Evolutionary conservation across 2,113 vertebrate species (phyloP), one percentile per base, ranked within the genome.

Genomic region (Micronycteris hirsuta): DNA sequence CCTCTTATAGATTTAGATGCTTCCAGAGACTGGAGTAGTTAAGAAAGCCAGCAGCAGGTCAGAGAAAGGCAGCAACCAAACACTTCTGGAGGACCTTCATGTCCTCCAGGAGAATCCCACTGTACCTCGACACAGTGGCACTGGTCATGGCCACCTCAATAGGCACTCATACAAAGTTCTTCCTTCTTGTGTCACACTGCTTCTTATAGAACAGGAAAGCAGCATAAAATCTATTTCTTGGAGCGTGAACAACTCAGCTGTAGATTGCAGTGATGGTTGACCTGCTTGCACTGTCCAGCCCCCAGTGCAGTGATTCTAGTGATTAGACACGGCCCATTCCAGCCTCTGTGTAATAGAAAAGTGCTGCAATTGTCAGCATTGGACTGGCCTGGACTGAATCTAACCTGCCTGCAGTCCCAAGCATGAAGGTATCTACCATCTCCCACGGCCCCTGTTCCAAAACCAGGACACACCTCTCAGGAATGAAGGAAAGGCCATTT

Each of bases 401-500:
- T 61, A 90, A 71, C 43, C 67, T 26, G 5, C 13, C 47, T 22
- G 58, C 4, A 0, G 33, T 20, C 17, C 16, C 33, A 56, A 78
- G 65, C 74, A 89, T 26, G 24, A 85, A 89, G 41, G 54, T 22
- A 28, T 96, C 97, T 92, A 88, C 17, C 4, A 6, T 56, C 20
- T 65, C 54, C 68, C 7, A 4, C 0, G 2, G 71, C 20, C 43
- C 54, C 61, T 33, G 2, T 36, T 92, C 52, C 4, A 9, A 88
- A 96, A 68, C 47, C 47, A 86, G 45, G 61, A 78, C 31, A 19
- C n/a, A 15, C 80, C 63, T 93, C 83, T 89, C 95, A 94, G 67
- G 36, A 97, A 95, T 31, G 94, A 96, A 97, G 94, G 36, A 97
- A 97, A 98, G 93, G 89, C 95, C 85, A 94, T 98, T 97, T 96